phyloP scores from a whole-genome alignment of 1,140 invertebrate species.

The Drosophila carrolli region DNA sequence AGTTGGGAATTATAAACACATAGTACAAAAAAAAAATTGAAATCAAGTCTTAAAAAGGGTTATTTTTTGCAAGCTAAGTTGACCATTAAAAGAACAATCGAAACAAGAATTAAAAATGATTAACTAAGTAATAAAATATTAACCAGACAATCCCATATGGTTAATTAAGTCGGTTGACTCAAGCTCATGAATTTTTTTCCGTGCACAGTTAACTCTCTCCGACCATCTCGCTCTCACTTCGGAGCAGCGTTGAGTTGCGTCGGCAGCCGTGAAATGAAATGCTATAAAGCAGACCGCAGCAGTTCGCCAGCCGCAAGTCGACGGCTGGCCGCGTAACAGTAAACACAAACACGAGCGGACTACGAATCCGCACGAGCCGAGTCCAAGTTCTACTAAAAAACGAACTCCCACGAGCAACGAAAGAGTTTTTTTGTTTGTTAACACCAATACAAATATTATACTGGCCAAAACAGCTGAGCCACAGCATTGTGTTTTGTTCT shows the following conservation, averaged over 20 bases:
- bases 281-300: constrained; percentile 66
- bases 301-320: constrained; percentile 57
- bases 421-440: constrained; percentile 35
- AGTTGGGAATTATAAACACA: too few relatives aligned
- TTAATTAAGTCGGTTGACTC: too few relatives aligned
- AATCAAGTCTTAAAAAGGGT: too few relatives aligned
- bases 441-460: constrained; percentile 17
- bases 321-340: constrained; percentile 66
- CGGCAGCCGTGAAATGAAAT: constrained; percentile 17
- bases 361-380: neutral
- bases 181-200: neutral
- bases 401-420: constrained; percentile 14
- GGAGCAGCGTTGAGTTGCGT: neutral
- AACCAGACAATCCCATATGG: too few relatives aligned
- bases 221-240: constrained; percentile 12
- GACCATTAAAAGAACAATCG: too few relatives aligned
- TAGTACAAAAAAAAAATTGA: too few relatives aligned
- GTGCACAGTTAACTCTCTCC: neutral
- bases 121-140: too few relatives aligned
- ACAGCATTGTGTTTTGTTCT: constrained; percentile 23
- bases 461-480: constrained; percentile 11
- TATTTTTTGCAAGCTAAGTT: too few relatives aligned
- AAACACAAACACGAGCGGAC: constrained; percentile 38
- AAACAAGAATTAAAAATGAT: too few relatives aligned
- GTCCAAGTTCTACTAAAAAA: neutral